Base-by-base conservation (phyloP, 2,888 invertebrate genomes). In the Lamellibrachia columna region DNA sequence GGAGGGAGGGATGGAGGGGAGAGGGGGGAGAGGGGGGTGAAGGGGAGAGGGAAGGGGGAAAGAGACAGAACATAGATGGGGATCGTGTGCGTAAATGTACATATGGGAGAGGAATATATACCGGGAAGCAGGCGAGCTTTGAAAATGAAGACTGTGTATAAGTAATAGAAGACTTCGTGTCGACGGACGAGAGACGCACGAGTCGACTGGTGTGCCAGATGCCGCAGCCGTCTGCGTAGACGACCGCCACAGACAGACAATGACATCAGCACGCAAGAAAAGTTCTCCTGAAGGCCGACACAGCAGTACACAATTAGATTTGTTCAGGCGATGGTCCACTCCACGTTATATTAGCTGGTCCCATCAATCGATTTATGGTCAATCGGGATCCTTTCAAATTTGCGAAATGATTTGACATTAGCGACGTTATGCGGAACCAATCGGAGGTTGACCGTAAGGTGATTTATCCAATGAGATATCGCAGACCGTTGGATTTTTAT, bases 301-400 rank as follows among this genome's bases (percentile, higher is more conserved):
- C 22, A 75, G 75, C 75, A 15, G 75, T 2, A 75, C 75, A 75
- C 75, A 75, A 75, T 75, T 75, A 75, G 75, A 75, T 75, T 75
- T 75, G 22, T 22, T 75, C 75, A 75, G 75, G 75, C 75, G 75
- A 75, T 75, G 75, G 75, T 75, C 75, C 75, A 75, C 75, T 75
- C 75, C 15, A 75, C 75, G 22, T 22, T 75, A 22, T 75, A 75
- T 75, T 75, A 75, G 22, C 75, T 75, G 75, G 75, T 15, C 22
- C 75, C 75, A 75, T 22, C 75, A 75, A 75, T 75, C 75, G 75
- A 75, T 75, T 11, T 75, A 75, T 75, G 75, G 15, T 75, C 75
- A 75, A 75, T 75, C 75, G 75, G 75, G 75, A 75, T 75, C 75
- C 75, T 75, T 75, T 75, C 75, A 75, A 75, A 75, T 75, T 75